Evolutionary conservation across 2,888 invertebrate genomes (phyloP), one percentile per base, ranked within the genome.

Genomic region (Platyscelio sp.): DNA sequence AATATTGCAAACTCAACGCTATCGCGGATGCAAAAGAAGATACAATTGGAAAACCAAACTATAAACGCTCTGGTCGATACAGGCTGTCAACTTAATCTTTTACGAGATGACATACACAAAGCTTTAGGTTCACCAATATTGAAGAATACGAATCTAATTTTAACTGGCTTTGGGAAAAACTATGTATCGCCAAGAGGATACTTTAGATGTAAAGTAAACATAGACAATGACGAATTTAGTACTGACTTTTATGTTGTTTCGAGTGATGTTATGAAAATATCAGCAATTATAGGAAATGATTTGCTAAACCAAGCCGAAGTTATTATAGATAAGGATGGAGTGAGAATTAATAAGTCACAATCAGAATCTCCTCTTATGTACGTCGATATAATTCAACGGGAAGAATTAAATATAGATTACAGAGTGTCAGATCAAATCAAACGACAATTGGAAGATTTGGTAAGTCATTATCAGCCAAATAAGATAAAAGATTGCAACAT

Each of bases 251-350:
- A 83, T 24, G 77, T 83, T 7, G 83, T 83, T 13, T 77, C 83
- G 0, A 13, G 40, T 0, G 74, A 86, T 11, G 65, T 70, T 6
- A 20, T 86, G 40, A 80, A 61, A 20, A 68, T 80, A 15, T 54
- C 75, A 5, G 63, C 51, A 3, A 74, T 86, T 0, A 49, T 86
- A 11, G 80, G 86, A n/a, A 80, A 80, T 26, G 86, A 80, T 4
- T 15, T 86, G 2, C 43, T 83, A 1, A 61, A 86, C 26, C 76
- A 80, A 38, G 74, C 76, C 2, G 80, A 77, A 29, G 51, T 86
- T 5, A 6, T 29, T 0, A 67, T 77, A 0, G 72, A 20, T 18
- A 56, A n/a, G 11, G 18, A 33, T 24, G 46, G 54, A 13, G 18
- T 77, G 1, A 68, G 15, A 15, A 54, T 83, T 1, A 38, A 38